These are phyloP conservation scores for Pilophorus perplexus DNA, from an alignment of 2,888 invertebrate genomes.

Conservation along the genomic window DNA sequence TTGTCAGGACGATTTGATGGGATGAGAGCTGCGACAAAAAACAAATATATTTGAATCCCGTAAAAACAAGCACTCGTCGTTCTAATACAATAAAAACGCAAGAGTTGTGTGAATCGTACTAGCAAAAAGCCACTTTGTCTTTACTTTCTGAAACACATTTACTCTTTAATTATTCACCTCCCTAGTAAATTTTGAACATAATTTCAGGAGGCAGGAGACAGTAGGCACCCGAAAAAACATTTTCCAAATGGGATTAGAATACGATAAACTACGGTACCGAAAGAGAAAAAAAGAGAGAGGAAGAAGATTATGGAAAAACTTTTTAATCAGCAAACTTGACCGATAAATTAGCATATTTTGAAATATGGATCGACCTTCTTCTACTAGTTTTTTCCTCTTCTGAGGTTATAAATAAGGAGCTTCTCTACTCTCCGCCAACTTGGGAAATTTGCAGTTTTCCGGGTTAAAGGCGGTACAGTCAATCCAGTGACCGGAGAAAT, in stretches of 20 bases:
- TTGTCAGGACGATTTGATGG: too few relatives aligned
- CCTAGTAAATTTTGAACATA: too few relatives aligned
- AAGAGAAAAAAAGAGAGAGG: neutral
- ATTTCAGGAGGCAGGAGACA: neutral
- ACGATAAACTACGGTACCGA: neutral
- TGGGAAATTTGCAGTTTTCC: constrained; percentile 5
- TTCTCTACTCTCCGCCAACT: neutral
- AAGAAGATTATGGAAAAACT: constrained; percentile 9
- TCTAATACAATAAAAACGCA: too few relatives aligned
- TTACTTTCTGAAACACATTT: too few relatives aligned
- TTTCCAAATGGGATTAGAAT: neutral
- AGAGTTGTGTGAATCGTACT: too few relatives aligned
- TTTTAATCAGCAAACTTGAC: constrained; percentile 21
- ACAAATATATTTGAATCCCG: too few relatives aligned
- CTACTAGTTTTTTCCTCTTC: neutral
- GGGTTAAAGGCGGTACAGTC: neutral
- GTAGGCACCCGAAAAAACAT: neutral
- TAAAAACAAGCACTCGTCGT: too few relatives aligned
- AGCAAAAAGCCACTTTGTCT: neutral
- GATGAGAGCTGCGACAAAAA: too few relatives aligned
- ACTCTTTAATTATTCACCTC: too few relatives aligned
- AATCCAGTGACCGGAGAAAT: neutral
- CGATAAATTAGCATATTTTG: constrained; percentile 15
- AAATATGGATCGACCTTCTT: constrained; percentile 1
- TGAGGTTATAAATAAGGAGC: neutral